Conservation (phyloP, 2,113 vertebrate genomes). For the Tenrec ecaudatus region DNA sequence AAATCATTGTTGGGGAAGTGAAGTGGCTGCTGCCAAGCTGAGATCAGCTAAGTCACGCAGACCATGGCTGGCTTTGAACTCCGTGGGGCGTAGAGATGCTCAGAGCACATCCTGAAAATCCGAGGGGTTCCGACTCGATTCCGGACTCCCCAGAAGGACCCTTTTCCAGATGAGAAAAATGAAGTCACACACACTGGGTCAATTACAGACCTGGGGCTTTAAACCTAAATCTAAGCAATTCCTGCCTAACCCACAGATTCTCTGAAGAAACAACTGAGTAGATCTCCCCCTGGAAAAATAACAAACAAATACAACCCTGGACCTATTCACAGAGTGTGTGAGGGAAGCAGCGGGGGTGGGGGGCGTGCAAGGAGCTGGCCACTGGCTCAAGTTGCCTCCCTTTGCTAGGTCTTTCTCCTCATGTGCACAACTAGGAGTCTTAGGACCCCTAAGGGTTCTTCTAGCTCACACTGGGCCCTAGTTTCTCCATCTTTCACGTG, state of each 20-base stretch:
- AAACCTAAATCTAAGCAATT: not conserved
- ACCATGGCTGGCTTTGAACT: not conserved
- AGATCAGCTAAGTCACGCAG: not conserved
- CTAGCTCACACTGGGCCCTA: not conserved
- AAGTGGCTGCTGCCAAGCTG: constrained; percentile 14
- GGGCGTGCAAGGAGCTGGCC: not conserved
- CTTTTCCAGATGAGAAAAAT: constrained; percentile 1
- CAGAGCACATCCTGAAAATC: not conserved
- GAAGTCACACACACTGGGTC: not conserved
- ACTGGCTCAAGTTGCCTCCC: not conserved
- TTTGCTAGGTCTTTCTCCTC: not conserved
- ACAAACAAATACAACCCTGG: not conserved
- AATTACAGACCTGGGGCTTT: not conserved
- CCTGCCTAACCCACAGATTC: accelerated
- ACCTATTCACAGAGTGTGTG: not conserved
- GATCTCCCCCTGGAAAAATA: not conserved
- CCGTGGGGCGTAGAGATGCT: not conserved
- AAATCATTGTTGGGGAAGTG: not conserved
- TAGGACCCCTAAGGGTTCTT: not conserved
- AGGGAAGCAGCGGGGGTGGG: accelerated
- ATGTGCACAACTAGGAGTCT: not conserved
- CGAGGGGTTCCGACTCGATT: no score
- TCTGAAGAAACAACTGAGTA: not conserved
- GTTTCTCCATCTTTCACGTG: not conserved
- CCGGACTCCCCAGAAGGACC: not conserved